Evolutionary conservation across 2,888 invertebrate genomes (phyloP).

Genomic region (Eupithecia vulgata): DNA sequence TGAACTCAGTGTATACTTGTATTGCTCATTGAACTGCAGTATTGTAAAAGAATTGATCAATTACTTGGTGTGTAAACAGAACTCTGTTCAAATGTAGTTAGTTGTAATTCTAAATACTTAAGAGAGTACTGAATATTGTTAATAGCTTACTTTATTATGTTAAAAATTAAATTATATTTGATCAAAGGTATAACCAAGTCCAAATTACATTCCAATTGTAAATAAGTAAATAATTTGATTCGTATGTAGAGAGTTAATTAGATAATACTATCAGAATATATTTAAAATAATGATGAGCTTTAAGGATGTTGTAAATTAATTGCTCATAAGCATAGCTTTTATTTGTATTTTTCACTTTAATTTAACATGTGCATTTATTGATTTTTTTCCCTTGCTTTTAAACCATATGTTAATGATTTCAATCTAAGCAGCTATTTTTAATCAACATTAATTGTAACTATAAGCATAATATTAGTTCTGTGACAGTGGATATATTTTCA

Average conservation of each 20-base stretch:
- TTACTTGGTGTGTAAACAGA: constrained; percentile 64
- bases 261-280: constrained; percentile 32
- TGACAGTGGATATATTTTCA: constrained; percentile 23
- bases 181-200: constrained; percentile 73
- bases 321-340: constrained; percentile 67
- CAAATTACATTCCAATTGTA: constrained; percentile 79
- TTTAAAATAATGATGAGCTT: constrained; percentile 71
- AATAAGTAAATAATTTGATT: constrained; percentile 61
- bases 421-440: constrained; percentile 10
- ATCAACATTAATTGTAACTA: not conserved
- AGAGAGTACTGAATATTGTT: constrained; percentile 80
- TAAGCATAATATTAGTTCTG: constrained; percentile 18
- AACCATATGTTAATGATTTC: constrained; percentile 4
- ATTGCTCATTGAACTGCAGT: constrained; percentile 74
- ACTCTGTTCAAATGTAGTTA: constrained; percentile 54
- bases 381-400: constrained; percentile 31
- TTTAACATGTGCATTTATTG: constrained; percentile 64
- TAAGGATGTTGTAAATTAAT: constrained; percentile 72
- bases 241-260: constrained; percentile 36
- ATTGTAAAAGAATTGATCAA: constrained; percentile 71
- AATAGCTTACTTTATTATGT: constrained; percentile 63
- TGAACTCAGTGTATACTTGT: constrained; percentile 41
- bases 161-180: constrained; percentile 63
- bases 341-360: constrained; percentile 51
- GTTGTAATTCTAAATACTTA: constrained; percentile 56